A percentile compares a stretch with the other conserved stretches of the same genome.
phyloP scores from a whole-genome alignment of 2,113 vertebrate genomes.

The Lepus americanus region DNA sequence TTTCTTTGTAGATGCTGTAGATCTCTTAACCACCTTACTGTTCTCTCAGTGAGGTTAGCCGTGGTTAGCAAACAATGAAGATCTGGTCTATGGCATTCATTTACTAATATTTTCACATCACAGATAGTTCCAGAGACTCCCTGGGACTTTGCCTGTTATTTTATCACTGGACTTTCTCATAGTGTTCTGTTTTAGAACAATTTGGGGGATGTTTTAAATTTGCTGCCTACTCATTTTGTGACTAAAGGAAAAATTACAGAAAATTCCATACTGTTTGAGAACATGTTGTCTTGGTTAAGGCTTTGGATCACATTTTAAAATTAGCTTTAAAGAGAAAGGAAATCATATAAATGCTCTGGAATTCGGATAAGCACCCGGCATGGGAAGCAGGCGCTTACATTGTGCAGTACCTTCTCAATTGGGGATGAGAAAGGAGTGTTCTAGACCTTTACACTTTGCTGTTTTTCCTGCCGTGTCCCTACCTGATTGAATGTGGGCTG shows the following conservation, averaged over 20 bases:
- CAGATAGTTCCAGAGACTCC: slow-evolving; percentile 68
- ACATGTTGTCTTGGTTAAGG: slow-evolving; percentile 88
- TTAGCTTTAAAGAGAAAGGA: slow-evolving; percentile 88
- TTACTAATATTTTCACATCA: slow-evolving; percentile 9
- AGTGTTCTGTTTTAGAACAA: slow-evolving; percentile 77
- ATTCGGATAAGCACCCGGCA: slow-evolving; percentile 85
- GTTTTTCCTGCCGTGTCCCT: slow-evolving; percentile 68
- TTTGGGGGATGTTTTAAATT: slow-evolving; percentile 87
- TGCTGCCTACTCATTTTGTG: slow-evolving; percentile 84
- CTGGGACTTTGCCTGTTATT: slow-evolving; percentile 72
- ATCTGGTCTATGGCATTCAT: slow-evolving; percentile 22
- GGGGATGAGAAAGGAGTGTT: slow-evolving; percentile 77
- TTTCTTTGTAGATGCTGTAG: neutral
- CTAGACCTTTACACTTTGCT: slow-evolving; percentile 76
- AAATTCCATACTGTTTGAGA: slow-evolving; percentile 87
- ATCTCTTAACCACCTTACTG: neutral
- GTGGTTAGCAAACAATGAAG: slow-evolving; percentile 55
- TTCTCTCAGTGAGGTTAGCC: neutral
- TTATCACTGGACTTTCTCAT: slow-evolving; percentile 70
- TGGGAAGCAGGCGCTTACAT: slow-evolving; percentile 82
- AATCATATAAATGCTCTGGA: slow-evolving; percentile 86
- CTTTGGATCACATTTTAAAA: slow-evolving; percentile 87
- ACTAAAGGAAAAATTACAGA: slow-evolving; percentile 86
- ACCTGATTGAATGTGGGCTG: slow-evolving; percentile 68
- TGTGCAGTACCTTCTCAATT: slow-evolving; percentile 78